phyloP scores from a whole-genome alignment of 2,797 vertebrate genomes.

The Takifugu ocellatus region DNA sequence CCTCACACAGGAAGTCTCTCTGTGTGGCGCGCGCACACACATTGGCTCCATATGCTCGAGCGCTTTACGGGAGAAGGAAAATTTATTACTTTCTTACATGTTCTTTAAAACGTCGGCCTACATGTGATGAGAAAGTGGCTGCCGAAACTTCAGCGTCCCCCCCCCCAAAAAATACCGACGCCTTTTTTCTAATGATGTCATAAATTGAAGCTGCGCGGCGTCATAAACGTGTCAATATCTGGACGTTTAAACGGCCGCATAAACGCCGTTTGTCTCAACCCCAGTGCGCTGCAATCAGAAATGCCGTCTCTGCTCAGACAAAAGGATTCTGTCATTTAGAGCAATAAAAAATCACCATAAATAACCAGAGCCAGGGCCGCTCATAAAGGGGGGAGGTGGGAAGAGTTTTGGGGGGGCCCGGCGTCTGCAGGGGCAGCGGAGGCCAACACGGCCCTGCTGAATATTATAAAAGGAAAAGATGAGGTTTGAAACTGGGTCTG shows the following conservation, averaged over 20 bases:
- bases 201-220: constrained; percentile 9
- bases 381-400: too few species aligned
- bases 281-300: constrained; percentile 8
- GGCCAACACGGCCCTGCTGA: too few species aligned
- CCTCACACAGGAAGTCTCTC: constrained; percentile 2
- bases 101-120: constrained; percentile 20
- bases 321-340: constrained; percentile 38
- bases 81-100: constrained; percentile 48
- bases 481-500: too few species aligned
- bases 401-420: too few species aligned
- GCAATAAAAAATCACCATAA: constrained; percentile 36
- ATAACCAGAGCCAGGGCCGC: constrained; percentile 24
- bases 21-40: constrained; percentile 40
- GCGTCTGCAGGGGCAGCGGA: too few species aligned
- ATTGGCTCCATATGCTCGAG: constrained; percentile 37
- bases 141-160: constrained; percentile 18
- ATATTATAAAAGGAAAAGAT: too few species aligned
- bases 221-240: not conserved
- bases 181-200: not conserved
- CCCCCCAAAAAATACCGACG: constrained; percentile 3
- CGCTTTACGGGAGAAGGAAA: constrained; percentile 37
- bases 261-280: not conserved
- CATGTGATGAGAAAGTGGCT: constrained; percentile 20
- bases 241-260: too few species aligned
- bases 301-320: constrained; percentile 16